phyloP scores from a whole-genome alignment of 2,888 invertebrate genomes.

The Hirtodrosophila confusa region DNA sequence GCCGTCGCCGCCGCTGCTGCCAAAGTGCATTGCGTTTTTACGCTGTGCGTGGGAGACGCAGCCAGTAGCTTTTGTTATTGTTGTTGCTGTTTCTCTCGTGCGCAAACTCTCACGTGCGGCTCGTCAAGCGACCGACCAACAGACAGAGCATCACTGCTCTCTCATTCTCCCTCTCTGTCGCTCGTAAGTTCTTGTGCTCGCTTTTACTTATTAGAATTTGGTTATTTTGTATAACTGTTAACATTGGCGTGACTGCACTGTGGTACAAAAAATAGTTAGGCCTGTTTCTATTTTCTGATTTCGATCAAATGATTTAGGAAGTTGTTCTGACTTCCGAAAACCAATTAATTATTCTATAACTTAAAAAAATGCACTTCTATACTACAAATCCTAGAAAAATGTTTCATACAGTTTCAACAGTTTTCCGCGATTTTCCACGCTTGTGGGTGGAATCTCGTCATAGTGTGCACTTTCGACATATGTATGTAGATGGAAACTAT shows the following conservation, averaged over 20 bases:
- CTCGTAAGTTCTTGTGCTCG: constrained; percentile 3
- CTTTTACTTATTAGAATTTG: constrained; percentile 27
- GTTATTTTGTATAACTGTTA: constrained; percentile 44
- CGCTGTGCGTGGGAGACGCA: constrained; percentile 56
- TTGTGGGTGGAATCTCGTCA: too few relatives aligned
- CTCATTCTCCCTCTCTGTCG: constrained; percentile 10
- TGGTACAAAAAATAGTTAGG: background rate
- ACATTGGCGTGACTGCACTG: constrained; percentile 19
- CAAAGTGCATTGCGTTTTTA: constrained; percentile 74
- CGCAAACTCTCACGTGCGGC: constrained; percentile 62
- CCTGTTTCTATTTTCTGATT: too few relatives aligned
- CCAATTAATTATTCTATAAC: too few relatives aligned
- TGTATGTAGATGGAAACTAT: too few relatives aligned
- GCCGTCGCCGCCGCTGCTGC: constrained; percentile 27
- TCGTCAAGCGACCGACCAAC: constrained; percentile 13
- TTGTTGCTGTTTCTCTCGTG: constrained; percentile 55
- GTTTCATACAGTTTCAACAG: too few relatives aligned
- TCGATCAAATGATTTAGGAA: too few relatives aligned
- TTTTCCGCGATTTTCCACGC: too few relatives aligned
- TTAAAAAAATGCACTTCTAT: too few relatives aligned
- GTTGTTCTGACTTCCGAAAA: too few relatives aligned
- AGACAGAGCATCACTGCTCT: constrained; percentile 15
- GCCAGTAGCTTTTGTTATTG: constrained; percentile 20
- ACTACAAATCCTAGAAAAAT: too few relatives aligned
- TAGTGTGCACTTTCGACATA: too few relatives aligned